Base-by-base conservation (phyloP, 2,888 invertebrate species). In the Orchestes rusci region DNA sequence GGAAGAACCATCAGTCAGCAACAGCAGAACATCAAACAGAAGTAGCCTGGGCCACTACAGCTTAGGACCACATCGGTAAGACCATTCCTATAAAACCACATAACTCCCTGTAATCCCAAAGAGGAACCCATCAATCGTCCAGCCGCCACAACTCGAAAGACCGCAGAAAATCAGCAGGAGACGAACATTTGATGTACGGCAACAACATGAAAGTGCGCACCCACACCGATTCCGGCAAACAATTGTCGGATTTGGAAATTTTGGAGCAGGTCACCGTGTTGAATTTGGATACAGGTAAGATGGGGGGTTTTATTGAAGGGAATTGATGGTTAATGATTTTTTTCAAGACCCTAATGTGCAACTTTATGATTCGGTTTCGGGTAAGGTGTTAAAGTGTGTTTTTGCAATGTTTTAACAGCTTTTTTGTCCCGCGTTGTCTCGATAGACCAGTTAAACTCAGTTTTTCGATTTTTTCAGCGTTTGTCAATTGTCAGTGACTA, bases 231-330 rank as follows among this genome's bases (percentile, higher is more conserved):
- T 90, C 91, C 32, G 91, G 91, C 3, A 84, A 89, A 63, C 83
- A 82, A 56, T 75, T 94, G 44, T 83, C 88, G 5, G 93, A 94
- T 71, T 79, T 87, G 73, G 91, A 95, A 77, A 95, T 95, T 56
- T 73, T 95, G 51, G 90, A 92, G 67, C 89, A 91, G 73, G 64
- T 65, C 62, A 84, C 85, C 53, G 86, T 86, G 34, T 75, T 84
- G 62, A 86, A 86, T 70, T 70, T 86, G 43, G 85, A 86, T 65
- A 86, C 85, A 4, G 91, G 94, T 3, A 93, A 94, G 68, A 78
- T 86, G 56, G n/a, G n/a, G n/a, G n/a, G n/a, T n/a, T n/a, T n/a
- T n/a, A n/a, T n/a, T n/a, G n/a, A n/a, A n/a, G n/a, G n/a, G n/a
- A n/a, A n/a, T n/a, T n/a, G n/a, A n/a, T n/a, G 5, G 17, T 16